Conservation (phyloP, 2,797 vertebrate species). For the Acipenser oxyrinchus region DNA sequence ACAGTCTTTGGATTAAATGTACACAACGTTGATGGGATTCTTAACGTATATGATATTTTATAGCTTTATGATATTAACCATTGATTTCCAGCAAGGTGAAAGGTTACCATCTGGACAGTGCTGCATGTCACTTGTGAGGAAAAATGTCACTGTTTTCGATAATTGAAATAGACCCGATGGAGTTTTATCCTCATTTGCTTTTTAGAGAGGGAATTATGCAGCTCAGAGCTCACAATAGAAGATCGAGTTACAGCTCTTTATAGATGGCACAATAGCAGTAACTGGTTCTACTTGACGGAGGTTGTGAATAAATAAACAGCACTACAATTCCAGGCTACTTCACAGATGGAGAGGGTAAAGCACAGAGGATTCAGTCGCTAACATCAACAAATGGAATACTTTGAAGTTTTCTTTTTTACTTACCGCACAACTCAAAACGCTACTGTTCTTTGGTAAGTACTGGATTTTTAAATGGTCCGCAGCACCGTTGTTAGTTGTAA, state of each 20-base stretch:
- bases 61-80: constrained; percentile 9
- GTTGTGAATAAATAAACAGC: constrained; percentile 76
- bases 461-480: constrained; percentile 30
- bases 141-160: constrained; percentile 8
- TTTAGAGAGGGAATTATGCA: constrained; percentile 21
- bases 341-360: constrained; percentile 35
- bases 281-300: constrained; percentile 55
- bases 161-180: constrained; percentile 17
- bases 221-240: constrained; percentile 21
- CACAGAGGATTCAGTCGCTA: constrained; percentile 33
- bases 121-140: constrained; percentile 43
- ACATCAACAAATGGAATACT: constrained; percentile 37
- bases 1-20: constrained; percentile 58
- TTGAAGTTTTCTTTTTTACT: constrained; percentile 18
- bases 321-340: constrained; percentile 46
- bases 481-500: neutral
- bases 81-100: constrained; percentile 31
- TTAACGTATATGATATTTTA: constrained; percentile 61
- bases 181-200: constrained; percentile 14
- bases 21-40: constrained; percentile 59
- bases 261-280: constrained; percentile 62
- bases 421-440: constrained; percentile 25
- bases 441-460: constrained; percentile 47
- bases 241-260: constrained; percentile 64
- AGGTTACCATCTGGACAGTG: constrained; percentile 43